Percentiles rank a stretch among this genome's conserved stretches.
Evolutionary conservation across 2,888 invertebrate species (phyloP).

Genomic region (Caenorhabditis sp.): DNA sequence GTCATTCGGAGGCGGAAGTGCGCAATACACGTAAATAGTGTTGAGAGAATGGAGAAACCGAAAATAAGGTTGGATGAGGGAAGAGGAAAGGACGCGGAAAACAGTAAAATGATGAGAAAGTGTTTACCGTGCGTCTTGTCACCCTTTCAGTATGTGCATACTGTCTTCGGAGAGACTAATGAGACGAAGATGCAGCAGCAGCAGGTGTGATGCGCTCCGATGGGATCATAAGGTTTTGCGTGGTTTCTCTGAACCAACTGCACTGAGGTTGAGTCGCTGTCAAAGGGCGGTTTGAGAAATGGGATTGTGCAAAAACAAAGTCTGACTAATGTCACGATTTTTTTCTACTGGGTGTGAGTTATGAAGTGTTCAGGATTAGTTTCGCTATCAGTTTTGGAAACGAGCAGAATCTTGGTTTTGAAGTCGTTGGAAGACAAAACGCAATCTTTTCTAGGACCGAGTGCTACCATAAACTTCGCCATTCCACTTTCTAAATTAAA

Average conservation of each 20-base stretch:
- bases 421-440: background rate
- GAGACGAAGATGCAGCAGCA: constrained; percentile 10
- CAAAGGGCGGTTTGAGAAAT: background rate
- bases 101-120: constrained; percentile 49
- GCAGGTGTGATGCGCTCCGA: constrained; percentile 30
- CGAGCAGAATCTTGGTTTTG: too few species aligned
- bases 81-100: constrained; percentile 52
- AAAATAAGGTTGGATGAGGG: constrained; percentile 4
- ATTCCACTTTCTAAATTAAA: background rate
- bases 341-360: too few species aligned
- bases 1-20: constrained; percentile 61
- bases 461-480: constrained; percentile 27
- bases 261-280: background rate
- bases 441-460: background rate
- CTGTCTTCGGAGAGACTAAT: constrained; percentile 41
- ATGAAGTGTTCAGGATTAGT: too few species aligned
- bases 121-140: constrained; percentile 65
- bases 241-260: constrained; percentile 26
- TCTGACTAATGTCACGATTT: too few species aligned
- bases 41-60: constrained; percentile 35
- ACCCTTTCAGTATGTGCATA: constrained; percentile 61
- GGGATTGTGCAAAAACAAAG: background rate
- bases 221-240: constrained; percentile 32
- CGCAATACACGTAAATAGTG: constrained; percentile 58
- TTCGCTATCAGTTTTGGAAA: background rate